Evolutionary conservation across 2,888 invertebrate species (phyloP).

Genomic region (Eristalis arbustorum): DNA sequence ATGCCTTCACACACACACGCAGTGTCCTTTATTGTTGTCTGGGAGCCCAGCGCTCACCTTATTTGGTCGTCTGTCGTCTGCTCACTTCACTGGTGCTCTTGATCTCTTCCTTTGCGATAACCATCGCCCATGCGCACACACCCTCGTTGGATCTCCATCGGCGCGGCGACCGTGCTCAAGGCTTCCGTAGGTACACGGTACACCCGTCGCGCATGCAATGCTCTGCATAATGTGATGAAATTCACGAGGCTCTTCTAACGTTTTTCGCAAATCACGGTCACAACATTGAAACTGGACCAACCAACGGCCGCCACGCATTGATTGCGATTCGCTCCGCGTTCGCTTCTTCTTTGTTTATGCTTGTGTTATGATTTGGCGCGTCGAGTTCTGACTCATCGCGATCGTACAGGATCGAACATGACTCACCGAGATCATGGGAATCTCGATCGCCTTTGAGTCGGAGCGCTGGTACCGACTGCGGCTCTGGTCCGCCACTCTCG

Average conservation of each 20-base stretch:
- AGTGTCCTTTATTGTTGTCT: not conserved
- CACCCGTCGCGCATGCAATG: not conserved
- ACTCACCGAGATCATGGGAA: slow-evolving; percentile 53
- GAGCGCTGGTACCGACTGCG: slow-evolving; percentile 12
- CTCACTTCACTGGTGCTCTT: not conserved
- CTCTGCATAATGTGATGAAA: slow-evolving; percentile 50
- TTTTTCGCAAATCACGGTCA: slow-evolving; percentile 37
- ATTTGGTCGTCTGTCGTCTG: not conserved
- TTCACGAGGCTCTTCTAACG: slow-evolving; percentile 24
- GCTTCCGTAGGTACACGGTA: not conserved
- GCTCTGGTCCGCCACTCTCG: not conserved
- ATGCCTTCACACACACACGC: not conserved
- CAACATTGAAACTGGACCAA: slow-evolving; percentile 35
- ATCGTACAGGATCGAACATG: slow-evolving; percentile 62
- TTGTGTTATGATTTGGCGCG: slow-evolving; percentile 40
- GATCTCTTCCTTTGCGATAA: not conserved
- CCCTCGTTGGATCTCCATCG: too few relatives aligned
- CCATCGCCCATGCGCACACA: not conserved
- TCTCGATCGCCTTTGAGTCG: slow-evolving; percentile 25
- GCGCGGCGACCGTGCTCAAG: not conserved
- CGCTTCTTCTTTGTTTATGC: slow-evolving; percentile 22
- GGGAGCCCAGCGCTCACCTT: not conserved
- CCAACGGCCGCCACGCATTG: not conserved
- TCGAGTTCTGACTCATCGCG: slow-evolving; percentile 55
- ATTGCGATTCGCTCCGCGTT: not conserved